Evolutionary conservation across 2,113 vertebrate species (phyloP).

Genomic region (Myrmophylax atrothorax): DNA sequence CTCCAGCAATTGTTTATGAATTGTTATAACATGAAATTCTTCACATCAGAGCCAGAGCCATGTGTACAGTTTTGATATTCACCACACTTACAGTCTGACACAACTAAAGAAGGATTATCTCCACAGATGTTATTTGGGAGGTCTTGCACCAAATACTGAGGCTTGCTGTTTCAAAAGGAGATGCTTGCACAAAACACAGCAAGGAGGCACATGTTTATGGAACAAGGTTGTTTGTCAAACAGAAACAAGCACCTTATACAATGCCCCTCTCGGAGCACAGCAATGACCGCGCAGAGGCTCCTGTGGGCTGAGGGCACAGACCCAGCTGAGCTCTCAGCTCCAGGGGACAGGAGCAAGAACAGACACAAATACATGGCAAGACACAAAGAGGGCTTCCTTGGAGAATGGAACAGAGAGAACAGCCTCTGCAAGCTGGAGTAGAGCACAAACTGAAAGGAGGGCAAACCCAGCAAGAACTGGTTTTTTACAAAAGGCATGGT

Average conservation of each 20-base stretch:
- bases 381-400: background rate
- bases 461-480: background rate
- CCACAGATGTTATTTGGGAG: background rate
- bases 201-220: background rate
- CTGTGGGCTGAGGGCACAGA: background rate
- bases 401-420: background rate
- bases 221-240: background rate
- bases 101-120: background rate
- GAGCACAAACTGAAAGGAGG: background rate
- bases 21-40: background rate
- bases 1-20: background rate
- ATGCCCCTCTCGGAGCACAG: background rate
- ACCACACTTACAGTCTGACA: background rate
- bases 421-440: background rate
- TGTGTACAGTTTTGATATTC: background rate
- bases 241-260: background rate
- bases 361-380: fast-evolving
- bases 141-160: background rate
- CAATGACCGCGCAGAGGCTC: background rate
- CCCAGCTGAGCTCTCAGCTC: background rate
- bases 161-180: background rate
- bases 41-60: background rate
- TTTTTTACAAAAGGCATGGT: background rate
- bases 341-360: background rate
- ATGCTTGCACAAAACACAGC: background rate